Conservation (phyloP, 1,140 invertebrate species). For the Drosophila insularis region DNA sequence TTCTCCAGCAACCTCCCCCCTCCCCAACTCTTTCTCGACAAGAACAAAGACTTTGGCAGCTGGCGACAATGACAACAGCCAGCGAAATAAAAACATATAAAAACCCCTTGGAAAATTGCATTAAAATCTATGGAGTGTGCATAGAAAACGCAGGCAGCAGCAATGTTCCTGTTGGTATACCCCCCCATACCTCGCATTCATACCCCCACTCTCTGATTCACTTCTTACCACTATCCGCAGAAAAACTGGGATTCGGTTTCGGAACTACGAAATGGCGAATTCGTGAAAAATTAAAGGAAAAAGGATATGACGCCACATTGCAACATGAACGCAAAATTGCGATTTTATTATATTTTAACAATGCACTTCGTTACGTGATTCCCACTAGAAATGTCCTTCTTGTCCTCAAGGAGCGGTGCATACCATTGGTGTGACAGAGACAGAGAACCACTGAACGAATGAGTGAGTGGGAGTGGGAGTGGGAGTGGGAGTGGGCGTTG, state of each 20-base stretch:
- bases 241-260: slow-evolving; percentile 36
- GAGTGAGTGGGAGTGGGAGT: not conserved
- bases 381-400: slow-evolving; percentile 65
- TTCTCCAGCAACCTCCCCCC: not conserved
- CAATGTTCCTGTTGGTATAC: slow-evolving; percentile 34
- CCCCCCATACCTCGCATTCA: not conserved
- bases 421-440: not conserved
- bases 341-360: slow-evolving; percentile 82
- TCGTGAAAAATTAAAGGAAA: slow-evolving; percentile 81
- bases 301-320: slow-evolving; percentile 82
- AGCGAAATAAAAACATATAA: slow-evolving; percentile 74
- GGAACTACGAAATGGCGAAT: slow-evolving; percentile 78
- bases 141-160: slow-evolving; percentile 51
- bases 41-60: slow-evolving; percentile 80
- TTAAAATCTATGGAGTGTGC: slow-evolving; percentile 82
- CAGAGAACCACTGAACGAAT: slow-evolving; percentile 23
- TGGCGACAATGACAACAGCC: slow-evolving; percentile 71
- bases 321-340: slow-evolving; percentile 81
- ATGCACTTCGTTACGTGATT: slow-evolving; percentile 81
- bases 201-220: not conserved
- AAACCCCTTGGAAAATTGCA: slow-evolving; percentile 73
- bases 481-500: not conserved
- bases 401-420: slow-evolving; percentile 23
- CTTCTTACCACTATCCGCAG: slow-evolving; percentile 1
- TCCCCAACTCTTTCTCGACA: slow-evolving; percentile 41